These are phyloP conservation scores for Drosophila kohkoa DNA, from an alignment of 1,140 invertebrate species.

Conservation along the genomic window DNA sequence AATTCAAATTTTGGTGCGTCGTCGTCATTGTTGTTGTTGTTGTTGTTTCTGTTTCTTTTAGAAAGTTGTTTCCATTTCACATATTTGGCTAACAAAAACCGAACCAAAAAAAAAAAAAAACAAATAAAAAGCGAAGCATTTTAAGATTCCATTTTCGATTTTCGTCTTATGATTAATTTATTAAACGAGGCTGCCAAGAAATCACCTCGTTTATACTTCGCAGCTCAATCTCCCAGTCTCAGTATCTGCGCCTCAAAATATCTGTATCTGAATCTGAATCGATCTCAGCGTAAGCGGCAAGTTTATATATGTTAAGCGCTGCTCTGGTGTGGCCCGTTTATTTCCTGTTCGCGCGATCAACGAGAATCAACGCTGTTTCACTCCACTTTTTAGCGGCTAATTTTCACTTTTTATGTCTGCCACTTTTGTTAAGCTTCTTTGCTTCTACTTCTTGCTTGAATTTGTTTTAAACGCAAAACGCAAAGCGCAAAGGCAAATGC, in stretches of 20 bases:
- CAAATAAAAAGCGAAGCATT: conserved; percentile 50
- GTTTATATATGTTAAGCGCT: conserved; percentile 20
- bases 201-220: conserved; percentile 58
- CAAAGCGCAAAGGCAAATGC: conserved; percentile 28
- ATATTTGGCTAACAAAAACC: conserved; percentile 74
- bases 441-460: conserved; percentile 31
- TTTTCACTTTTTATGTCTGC: conserved; percentile 74
- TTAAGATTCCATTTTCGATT: conserved; percentile 80
- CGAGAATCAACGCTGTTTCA: conserved; percentile 33
- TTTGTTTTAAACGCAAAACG: conserved; percentile 19
- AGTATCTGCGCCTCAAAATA: not conserved
- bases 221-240: conserved; percentile 4
- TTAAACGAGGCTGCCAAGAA: conserved; percentile 63
- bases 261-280: conserved; percentile 8
- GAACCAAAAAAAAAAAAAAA: conserved; percentile 7
- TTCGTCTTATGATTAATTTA: conserved; percentile 74
- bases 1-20: conserved; percentile 78
- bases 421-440: conserved; percentile 2
- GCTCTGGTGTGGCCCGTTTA: conserved; percentile 38
- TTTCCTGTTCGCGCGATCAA: conserved; percentile 54
- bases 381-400: conserved; percentile 57
- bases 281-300: not conserved
- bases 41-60: conserved; percentile 69
- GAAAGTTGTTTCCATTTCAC: conserved; percentile 82
- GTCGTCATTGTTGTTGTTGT: conserved; percentile 50